Evolutionary conservation across 2,888 invertebrate genomes (phyloP), one percentile per base, ranked within the genome.

Genomic region (Sipha maydis): DNA sequence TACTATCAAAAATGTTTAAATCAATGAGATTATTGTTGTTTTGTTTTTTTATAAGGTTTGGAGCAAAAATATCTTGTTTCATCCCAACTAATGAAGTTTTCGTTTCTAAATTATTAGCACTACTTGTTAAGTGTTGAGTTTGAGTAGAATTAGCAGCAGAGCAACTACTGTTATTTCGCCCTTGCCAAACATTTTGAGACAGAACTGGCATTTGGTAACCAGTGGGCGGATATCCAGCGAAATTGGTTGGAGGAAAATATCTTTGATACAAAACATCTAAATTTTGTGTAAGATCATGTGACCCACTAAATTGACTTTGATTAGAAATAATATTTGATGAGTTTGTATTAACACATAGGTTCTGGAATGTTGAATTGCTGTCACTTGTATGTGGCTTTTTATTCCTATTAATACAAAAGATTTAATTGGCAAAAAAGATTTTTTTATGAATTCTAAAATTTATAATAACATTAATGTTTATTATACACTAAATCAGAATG

Each of bases 21-120:
- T 94, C 94, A 91, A 94, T 94, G 88, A 94, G 92, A 92, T 94
- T 94, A 91, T 92, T 93, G 91, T 93, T 93, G 90, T 92, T 92
- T 89, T 92, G 92, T 90, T 93, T 93, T 90, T 92, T 93, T 78
- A 93, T 91, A 21, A 92, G 91, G 91, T 92, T 93, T 83, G 92
- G 91, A 80, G 92, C 92, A 79, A 88, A 48, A 48, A 75, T 48
- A n/a, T 80, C 78, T 31, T 41, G 28, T 82, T 82, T 82, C 21
- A 34, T 82, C 7, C 38, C 75, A 31, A 71, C 31, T 28, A 67
- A 11, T 75, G 80, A 34, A 75, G 67, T 25, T 48, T 73, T 41
- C n/a, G 67, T 73, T 75, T 25, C 75, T n/a, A 11, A 41, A 73
- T 61, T 82, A 82, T 38, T 82, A 48, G 56, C 5, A 11, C 61